Percentiles rank a stretch among this genome's conserved stretches.
phyloP scores from a whole-genome alignment of 2,113 vertebrate species.

The Oxyruncus cristatus region DNA sequence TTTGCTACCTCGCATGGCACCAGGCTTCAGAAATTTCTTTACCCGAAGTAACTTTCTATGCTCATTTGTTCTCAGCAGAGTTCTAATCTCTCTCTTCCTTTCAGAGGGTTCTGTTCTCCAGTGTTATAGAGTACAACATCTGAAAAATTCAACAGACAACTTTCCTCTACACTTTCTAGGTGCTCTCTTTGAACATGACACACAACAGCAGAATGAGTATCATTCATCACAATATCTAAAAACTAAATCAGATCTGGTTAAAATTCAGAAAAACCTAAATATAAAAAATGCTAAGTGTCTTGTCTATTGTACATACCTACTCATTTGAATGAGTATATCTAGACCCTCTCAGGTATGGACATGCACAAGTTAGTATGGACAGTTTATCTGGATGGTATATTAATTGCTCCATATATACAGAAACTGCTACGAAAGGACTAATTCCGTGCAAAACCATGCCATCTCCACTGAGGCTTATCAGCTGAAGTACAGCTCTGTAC shows the following conservation, averaged over 20 bases:
- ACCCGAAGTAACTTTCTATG: not conserved
- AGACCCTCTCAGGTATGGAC: not conserved
- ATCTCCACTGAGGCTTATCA: not conserved
- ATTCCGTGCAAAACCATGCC: not conserved
- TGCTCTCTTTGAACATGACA: not conserved
- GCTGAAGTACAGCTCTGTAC: not conserved
- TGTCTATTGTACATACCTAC: not conserved
- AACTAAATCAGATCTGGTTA: not conserved
- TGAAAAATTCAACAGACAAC: not conserved
- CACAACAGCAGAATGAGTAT: not conserved
- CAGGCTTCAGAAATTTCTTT: not conserved
- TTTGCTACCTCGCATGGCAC: not conserved
- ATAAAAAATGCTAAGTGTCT: not conserved
- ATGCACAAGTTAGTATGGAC: not conserved
- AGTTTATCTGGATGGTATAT: not conserved
- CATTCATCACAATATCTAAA: not conserved
- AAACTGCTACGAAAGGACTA: not conserved
- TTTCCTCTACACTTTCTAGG: not conserved
- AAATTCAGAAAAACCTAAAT: not conserved
- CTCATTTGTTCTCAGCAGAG: not conserved
- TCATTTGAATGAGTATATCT: not conserved
- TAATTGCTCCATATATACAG: not conserved
- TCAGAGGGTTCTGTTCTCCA: not conserved
- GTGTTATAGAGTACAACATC: not conserved
- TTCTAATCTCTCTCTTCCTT: not conserved